Base-by-base conservation (phyloP, 2,113 vertebrate genomes). In the Choloepus hoffmanni region DNA sequence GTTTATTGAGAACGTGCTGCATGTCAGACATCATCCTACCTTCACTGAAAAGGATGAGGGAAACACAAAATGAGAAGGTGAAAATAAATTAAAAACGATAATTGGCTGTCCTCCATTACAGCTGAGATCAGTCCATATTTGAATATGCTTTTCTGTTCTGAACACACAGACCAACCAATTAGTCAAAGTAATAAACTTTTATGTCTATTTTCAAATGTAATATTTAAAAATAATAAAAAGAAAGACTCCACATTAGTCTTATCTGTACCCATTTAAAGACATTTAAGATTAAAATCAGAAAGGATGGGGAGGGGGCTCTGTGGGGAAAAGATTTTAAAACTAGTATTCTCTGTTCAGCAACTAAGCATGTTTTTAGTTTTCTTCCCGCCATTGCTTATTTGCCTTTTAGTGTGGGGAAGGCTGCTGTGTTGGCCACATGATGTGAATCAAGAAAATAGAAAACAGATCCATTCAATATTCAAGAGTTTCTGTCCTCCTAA, bases 391-490 rank as follows among this genome's bases (percentile, higher is more conserved):
- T 33, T 62, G 50, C 5, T 19, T 62, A 18, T n/a, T 91, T 63
- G 58, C 43, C 45, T 68, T 50, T 40, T 40, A 33, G 1, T 36
- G 4, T 67, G 40, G 16, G 23, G 36, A 65, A 23, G 62, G 19
- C 7, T 50, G 26, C 23, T 74, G 14, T 60, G 26, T 86, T 81
- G 84, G 83, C 21, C 79, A 36, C 7, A 2, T 12, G 15, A 86
- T 40, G 50, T 36, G 36, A 90, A 89, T 89, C n/a, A 85, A 93
- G 87, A 92, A 62, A 68, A 48, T 43, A 19, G 36, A 89, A 96
- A 43, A 55, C 1, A 33, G 23, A 53, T 67, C n/a, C 16, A 40
- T 40, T 76, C 63, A 40, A 3, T 88, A 72, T 77, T 86, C 8
- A 9, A 9, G 50, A 84, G 14, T 40, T 77, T 23, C 53, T 93